Conservation (phyloP, 1,140 invertebrate species). For the Octopus sinensis region DNA sequence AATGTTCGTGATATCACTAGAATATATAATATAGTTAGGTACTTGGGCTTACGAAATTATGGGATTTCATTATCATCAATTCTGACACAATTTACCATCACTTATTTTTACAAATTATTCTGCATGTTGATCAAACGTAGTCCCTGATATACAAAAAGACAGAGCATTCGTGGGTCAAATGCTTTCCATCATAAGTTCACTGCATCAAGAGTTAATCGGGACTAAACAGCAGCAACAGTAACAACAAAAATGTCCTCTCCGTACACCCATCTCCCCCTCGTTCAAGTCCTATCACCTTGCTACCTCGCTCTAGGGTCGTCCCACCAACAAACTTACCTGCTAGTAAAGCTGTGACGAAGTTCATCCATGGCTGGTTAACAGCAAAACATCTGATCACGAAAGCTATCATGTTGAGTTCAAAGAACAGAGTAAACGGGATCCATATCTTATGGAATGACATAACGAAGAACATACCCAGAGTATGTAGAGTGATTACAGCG, state of each 20-base stretch:
- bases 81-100: no score
- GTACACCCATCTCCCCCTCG: not conserved
- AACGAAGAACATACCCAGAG: slow-evolving; percentile 30
- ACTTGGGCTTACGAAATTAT: no score
- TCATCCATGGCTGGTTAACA: slow-evolving; percentile 28
- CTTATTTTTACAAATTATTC: no score
- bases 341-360: slow-evolving; percentile 32
- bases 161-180: no score
- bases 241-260: not conserved
- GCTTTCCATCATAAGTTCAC: no score
- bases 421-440: slow-evolving; percentile 31
- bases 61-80: no score
- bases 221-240: no score
- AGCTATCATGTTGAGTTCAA: slow-evolving; percentile 32
- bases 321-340: slow-evolving; percentile 27
- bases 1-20: no score
- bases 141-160: no score
- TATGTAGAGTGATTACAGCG: slow-evolving; percentile 33
- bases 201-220: not conserved
- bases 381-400: slow-evolving; percentile 29
- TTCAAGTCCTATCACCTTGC: not conserved
- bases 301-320: no score
- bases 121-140: no score
- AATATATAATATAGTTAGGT: no score
- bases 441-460: slow-evolving; percentile 35